Evolutionary conservation across 2,113 vertebrate species (phyloP), one percentile per base, ranked within the genome.

Genomic region (Typhlomys cinereus): DNA sequence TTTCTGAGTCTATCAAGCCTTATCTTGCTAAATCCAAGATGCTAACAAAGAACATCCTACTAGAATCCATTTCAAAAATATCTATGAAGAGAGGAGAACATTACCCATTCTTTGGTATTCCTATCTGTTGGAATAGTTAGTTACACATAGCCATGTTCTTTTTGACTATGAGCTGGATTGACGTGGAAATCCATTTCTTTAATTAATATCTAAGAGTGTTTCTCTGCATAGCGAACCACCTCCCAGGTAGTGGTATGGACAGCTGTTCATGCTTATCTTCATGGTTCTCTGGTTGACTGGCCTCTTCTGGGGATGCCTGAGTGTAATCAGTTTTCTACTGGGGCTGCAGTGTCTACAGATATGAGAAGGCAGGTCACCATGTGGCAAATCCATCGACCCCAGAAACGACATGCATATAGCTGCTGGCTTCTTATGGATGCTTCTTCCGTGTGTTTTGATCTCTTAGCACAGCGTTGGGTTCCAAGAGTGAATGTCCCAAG

Each of bases 41-140:
- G 76, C n/a, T 52, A 80, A 69, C 52, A 57, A 74, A 73, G 34
- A 80, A 36, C 75, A 50, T 71, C 41, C 84, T 25, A 61, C 88
- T 92, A 80, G 46, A 85, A 95, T 83, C 91, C 34, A 79, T 85
- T 90, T 93, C 4, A 67, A 79, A 93, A 92, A 80, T 64, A 93
- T 86, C 50, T n/a, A 79, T n/a, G 57, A 93, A 29, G 48, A 61
- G 57, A 90, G 61, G 74, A 86, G 23, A 50, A 3, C 88, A 79
- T 78, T 84, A 36, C 81, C 34, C 88, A 39, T 44, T 31, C 76
- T 75, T 1, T 70, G 85, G 80, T 78, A n/a, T 70, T n/a, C 59
- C 1, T 86, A 76, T 88, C 71, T 31, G 66, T 70, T 94, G 85
- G 78, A 83, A 71, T 71, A 79, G 94, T 88, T 62, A 96, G 48